Percentiles rank a stretch among this genome's conserved stretches.
phyloP scores from a whole-genome alignment of 2,113 vertebrate genomes.

The Nothoprocta pentlandii region DNA sequence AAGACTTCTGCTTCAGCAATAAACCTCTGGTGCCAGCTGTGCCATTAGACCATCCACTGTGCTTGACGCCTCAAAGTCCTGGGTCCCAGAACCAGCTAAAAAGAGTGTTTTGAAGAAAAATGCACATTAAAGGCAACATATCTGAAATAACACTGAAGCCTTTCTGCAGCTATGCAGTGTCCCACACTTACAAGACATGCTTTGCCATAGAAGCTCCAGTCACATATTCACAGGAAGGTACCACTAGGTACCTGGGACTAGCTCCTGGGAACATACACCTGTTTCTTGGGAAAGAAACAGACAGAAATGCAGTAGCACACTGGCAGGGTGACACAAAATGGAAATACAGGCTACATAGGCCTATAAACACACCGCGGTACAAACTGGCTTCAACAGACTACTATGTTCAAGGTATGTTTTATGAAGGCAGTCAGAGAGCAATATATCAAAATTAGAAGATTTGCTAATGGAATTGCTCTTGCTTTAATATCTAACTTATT shows the following conservation, averaged over 20 bases:
- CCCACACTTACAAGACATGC: background rate
- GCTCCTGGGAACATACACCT: background rate
- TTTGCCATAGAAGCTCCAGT: background rate
- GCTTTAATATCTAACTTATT: background rate
- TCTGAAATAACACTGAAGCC: background rate
- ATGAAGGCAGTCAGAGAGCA: rapidly evolving
- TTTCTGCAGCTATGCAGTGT: background rate
- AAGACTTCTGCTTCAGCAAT: background rate
- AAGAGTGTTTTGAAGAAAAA: rapidly evolving
- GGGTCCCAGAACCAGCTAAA: background rate
- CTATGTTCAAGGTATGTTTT: background rate
- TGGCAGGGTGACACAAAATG: rapidly evolving
- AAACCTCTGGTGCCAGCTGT: background rate
- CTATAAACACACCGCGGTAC: background rate
- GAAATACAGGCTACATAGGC: background rate
- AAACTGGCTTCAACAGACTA: background rate
- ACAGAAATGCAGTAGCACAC: rapidly evolving
- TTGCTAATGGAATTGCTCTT: background rate
- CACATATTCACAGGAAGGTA: background rate
- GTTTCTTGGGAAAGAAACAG: rapidly evolving
- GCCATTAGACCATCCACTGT: background rate
- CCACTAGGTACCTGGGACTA: background rate
- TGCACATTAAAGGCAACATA: background rate
- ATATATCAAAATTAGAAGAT: background rate
- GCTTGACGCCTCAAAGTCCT: background rate